These are phyloP conservation scores for Hypselothyrea guttata DNA, from an alignment of 2,888 invertebrate genomes.

Conservation along the genomic window DNA sequence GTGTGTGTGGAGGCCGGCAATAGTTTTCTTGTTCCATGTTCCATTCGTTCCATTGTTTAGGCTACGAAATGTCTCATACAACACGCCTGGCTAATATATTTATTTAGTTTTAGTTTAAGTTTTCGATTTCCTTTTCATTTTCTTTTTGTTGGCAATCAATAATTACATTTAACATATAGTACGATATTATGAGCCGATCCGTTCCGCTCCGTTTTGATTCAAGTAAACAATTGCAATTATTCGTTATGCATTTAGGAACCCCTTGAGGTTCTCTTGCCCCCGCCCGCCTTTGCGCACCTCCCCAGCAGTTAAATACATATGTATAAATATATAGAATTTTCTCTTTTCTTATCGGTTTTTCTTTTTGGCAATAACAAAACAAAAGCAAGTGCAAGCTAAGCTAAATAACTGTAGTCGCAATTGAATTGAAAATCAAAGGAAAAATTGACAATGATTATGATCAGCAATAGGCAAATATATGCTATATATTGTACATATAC, in stretches of 20 bases:
- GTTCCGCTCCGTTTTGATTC: neutral
- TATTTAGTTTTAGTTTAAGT: conserved; percentile 18
- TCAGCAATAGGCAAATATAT: conserved; percentile 9
- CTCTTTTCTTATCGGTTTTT: neutral
- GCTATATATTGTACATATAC: conserved; percentile 4
- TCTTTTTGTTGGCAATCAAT: conserved; percentile 14
- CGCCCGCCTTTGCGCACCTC: neutral
- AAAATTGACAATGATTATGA: conserved; percentile 12
- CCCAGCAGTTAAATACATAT: conserved; percentile 1
- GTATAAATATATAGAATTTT: neutral
- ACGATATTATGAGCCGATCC: conserved; percentile 23
- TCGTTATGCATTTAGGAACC: too few relatives aligned
- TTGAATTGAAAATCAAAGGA: conserved; percentile 18
- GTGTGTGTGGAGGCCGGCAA: neutral
- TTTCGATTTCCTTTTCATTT: neutral
- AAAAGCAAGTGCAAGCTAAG: conserved; percentile 54
- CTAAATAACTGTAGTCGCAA: conserved; percentile 45
- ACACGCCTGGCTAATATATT: conserved; percentile 10
- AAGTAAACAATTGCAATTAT: too few relatives aligned
- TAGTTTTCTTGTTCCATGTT: too few relatives aligned
- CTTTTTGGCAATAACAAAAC: conserved; percentile 51
- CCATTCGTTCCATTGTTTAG: too few relatives aligned
- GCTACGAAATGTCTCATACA: neutral
- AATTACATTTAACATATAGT: conserved; percentile 38
- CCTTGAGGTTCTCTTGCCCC: too few relatives aligned